Evolutionary conservation across 1,140 invertebrate species (phyloP), one percentile per base, ranked within the genome.

Genomic region (Leptopilina boulardi): DNA sequence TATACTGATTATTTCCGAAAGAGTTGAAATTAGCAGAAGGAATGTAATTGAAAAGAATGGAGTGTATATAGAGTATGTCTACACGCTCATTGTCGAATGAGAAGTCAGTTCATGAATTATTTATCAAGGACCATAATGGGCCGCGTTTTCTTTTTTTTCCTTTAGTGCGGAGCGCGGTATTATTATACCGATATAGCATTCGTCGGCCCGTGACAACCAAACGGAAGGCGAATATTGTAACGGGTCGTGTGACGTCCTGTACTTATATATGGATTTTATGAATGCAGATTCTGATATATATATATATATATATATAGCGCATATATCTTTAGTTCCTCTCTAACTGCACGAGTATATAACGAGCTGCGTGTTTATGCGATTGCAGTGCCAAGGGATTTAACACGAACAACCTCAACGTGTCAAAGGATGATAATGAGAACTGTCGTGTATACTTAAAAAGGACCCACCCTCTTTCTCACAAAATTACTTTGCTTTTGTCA

Each of bases 71-170:
- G 59, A 1, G 59, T 0, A 66, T 15, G 59, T 66, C 59, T 66
- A 66, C 56, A 66, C 56, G 56, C 56, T 23, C 23, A 66, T 66
- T 21, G 59, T 6, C 26, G 13, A 34, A n/a, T 38, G 59, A 66
- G 23, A 66, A 30, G 23, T 5, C 11, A 66, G 59, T n/a, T 15
- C 26, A 66, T 66, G 59, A 66, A 66, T 66, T 66, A 66, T 66
- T 66, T 66, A 66, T 66, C 59, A 66, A 66, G 59, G 59, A 66
- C 23, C 59, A 66, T 66, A 66, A 66, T 66, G 59, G 59, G 26
- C 59, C 59, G 26, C 11, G 23, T 66, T 66, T 66, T 9, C 9
- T 38, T 38, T 38, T 38, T 38, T 38, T 9, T 38, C 8, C 9
- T 6, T 66, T 30, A 66, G 26, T 66, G 15, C 59, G n/a, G 59